Base-by-base conservation (phyloP, 2,888 invertebrate genomes). In the Camptogramma bilineatum region DNA sequence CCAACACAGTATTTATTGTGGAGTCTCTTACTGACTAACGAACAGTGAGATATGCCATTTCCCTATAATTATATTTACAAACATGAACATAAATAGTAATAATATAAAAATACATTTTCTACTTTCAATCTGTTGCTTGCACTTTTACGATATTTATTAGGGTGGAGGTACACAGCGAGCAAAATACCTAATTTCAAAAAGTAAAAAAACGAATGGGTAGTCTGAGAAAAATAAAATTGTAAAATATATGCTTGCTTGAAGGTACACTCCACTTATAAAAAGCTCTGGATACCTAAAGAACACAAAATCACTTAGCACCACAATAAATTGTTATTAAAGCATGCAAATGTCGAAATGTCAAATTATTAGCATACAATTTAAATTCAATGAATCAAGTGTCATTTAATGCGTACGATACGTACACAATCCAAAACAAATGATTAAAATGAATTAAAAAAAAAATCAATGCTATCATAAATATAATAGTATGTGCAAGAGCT, bases 31-130 rank as follows among this genome's bases (percentile, higher is more conserved):
- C 77, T 80, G 86, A 87, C 86, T 91, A 90, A 83, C 83, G 88
- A 90, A 91, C 88, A 90, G 86, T 86, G 86, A 87, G 92, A 93
- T 92, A 93, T 93, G 92, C 87, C 80, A 80, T 85, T 90, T 91
- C 83, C 87, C 84, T 90, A 85, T 82, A 82, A 74, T 81, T 89
- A 90, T 79, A 91, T 91, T 88, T 91, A 93, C 91, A 91, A 90
- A 90, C 85, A 76, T 84, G 82, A 91, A 88, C 89, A 89, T 92
- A 91, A 90, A 91, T 90, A 87, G 90, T 91, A 90, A 91, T 90
- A 87, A 90, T 91, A 93, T 89, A 88, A 91, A 91, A 91, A 91
- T 91, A 91, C 87, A 83, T 84, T 84, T 73, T 80, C 75, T 76
- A 80, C 61, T 74, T 81, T 72, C 75, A 71, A 73, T 75, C 67